Evolutionary conservation across 2,888 invertebrate species (phyloP).

Genomic region (Therioaphis trifolii): DNA sequence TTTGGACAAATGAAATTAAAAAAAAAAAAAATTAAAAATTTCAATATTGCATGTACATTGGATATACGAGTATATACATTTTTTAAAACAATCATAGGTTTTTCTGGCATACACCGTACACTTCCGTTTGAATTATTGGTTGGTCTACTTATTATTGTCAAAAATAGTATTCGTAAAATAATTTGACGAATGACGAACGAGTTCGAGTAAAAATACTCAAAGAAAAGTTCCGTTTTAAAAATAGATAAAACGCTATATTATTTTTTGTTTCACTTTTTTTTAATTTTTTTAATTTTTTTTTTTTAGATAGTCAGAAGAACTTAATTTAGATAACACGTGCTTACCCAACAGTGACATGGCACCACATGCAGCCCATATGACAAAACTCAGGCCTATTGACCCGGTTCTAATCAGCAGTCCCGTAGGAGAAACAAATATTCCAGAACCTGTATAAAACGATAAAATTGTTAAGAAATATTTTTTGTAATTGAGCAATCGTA

Average conservation of each 20-base stretch:
- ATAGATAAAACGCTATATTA: slow-evolving; percentile 28
- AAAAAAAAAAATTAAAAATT: background rate
- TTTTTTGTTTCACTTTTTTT: background rate
- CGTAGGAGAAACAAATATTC: slow-evolving; percentile 98
- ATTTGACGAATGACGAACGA: slow-evolving; percentile 54
- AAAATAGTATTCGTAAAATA: slow-evolving; percentile 23
- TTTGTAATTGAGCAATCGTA: too few species aligned
- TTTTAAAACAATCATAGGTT: background rate
- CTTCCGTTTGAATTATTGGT: slow-evolving; percentile 24
- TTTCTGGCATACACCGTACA: slow-evolving; percentile 1
- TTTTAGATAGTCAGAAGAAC: background rate
- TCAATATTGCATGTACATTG: background rate
- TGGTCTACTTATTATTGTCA: background rate
- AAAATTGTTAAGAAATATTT: too few species aligned
- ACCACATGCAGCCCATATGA: slow-evolving; percentile 95
- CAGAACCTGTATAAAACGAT: slow-evolving; percentile 79
- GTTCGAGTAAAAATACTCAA: slow-evolving; percentile 52
- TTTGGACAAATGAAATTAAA: slow-evolving; percentile 68
- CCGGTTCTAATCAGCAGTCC: slow-evolving; percentile 91
- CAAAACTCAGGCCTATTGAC: slow-evolving; percentile 93
- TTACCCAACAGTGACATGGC: slow-evolving; percentile 89
- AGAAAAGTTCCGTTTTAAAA: slow-evolving; percentile 45
- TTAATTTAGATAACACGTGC: slow-evolving; percentile 67
- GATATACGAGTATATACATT: background rate
- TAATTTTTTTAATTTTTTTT: background rate